phyloP scores from a whole-genome alignment of 2,113 vertebrate species.

The Aldabrachelys gigantea region DNA sequence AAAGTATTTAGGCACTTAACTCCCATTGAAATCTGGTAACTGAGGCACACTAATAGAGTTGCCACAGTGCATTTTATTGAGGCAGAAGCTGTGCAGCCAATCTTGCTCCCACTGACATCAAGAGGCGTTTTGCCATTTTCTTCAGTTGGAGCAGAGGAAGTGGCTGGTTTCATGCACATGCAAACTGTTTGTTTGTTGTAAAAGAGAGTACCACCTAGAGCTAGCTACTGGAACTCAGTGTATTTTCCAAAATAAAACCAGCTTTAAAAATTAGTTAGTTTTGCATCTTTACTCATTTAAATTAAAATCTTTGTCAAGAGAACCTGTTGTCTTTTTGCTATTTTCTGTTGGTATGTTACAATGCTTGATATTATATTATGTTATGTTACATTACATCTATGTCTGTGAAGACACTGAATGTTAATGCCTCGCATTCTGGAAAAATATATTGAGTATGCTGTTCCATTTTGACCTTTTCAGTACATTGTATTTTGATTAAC shows the following conservation, averaged over 20 bases:
- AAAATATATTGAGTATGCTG: constrained; percentile 54
- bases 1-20: background rate
- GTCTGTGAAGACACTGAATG: constrained; percentile 52
- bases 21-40: background rate
- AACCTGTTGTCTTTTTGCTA: constrained; percentile 34
- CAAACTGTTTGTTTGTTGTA: background rate
- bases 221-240: background rate
- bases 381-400: background rate
- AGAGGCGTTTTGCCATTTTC: background rate
- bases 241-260: constrained; percentile 42
- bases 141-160: background rate
- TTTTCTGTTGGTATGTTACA: constrained; percentile 51
- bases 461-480: constrained; percentile 69
- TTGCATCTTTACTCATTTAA: constrained; percentile 47
- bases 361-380: constrained; percentile 23
- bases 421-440: constrained; percentile 49
- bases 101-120: background rate
- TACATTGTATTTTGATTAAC: constrained; percentile 73
- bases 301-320: constrained; percentile 63
- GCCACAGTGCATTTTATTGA: rapidly evolving
- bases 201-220: background rate
- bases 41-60: background rate
- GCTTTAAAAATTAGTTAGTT: background rate
- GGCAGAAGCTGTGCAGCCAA: rapidly evolving
- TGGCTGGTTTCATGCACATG: background rate